Percentiles rank a stretch among this genome's conserved stretches.
Conservation (phyloP, 2,888 invertebrate species). For the Monopis laevigella region DNA sequence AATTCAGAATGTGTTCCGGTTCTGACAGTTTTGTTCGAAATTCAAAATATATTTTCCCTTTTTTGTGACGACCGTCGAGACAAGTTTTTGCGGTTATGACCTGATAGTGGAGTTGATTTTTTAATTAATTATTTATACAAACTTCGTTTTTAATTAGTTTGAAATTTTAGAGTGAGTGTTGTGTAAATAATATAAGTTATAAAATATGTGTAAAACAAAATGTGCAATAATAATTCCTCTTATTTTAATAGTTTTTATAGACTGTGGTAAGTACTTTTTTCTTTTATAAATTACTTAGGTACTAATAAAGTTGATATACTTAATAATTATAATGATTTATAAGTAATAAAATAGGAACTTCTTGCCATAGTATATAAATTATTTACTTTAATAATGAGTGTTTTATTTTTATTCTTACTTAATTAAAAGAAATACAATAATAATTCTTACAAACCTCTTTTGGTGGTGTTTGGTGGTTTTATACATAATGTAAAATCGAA, state of each 20-base stretch:
- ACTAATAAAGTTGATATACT: too few species aligned
- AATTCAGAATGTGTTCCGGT: slow-evolving; percentile 8
- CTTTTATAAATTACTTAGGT: too few species aligned
- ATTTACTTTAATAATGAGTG: too few species aligned
- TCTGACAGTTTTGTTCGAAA: slow-evolving; percentile 3
- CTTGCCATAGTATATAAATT: too few species aligned
- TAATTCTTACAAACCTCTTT: too few species aligned
- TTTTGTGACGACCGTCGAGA: slow-evolving; percentile 1
- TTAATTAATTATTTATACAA: slow-evolving; percentile 7
- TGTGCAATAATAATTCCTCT: slow-evolving; percentile 25
- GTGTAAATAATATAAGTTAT: slow-evolving; percentile 5
- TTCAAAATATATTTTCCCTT: slow-evolving; percentile 3
- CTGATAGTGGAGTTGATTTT: slow-evolving; percentile 1
- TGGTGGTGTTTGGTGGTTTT: too few species aligned
- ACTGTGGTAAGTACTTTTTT: slow-evolving; percentile 9
- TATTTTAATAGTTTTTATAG: slow-evolving; percentile 5
- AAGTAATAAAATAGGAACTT: too few species aligned
- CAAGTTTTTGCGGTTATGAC: slow-evolving; percentile 7
- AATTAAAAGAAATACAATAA: too few species aligned
- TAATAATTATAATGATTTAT: not conserved
- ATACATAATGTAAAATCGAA: too few species aligned
- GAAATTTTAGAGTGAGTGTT: not conserved
- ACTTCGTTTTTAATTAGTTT: slow-evolving; percentile 3
- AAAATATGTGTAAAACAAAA: slow-evolving; percentile 30
- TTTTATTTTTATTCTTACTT: too few species aligned